phyloP scores from a whole-genome alignment of 64 coral and sea anemone species.

The Montipora foliosa region DNA sequence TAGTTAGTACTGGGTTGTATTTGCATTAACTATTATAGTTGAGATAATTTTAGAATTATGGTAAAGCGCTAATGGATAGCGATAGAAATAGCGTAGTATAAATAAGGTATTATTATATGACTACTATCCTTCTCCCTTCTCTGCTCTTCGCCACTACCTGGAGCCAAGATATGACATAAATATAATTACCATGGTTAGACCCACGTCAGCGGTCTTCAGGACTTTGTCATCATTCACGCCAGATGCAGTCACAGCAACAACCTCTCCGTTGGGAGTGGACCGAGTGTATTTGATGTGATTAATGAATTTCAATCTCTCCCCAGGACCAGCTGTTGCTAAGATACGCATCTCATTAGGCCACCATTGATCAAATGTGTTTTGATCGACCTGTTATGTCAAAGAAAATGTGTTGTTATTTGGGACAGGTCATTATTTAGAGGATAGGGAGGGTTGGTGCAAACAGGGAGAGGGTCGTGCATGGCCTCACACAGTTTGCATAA shows the following conservation, averaged over 20 bases:
- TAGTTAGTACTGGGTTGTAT: too few species aligned
- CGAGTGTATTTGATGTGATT: slow-evolving; percentile 52
- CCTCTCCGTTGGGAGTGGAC: slow-evolving; percentile 51
- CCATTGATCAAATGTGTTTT: slow-evolving; percentile 72
- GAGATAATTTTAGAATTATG: too few species aligned
- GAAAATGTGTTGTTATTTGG: neutral
- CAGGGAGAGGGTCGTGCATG: too few species aligned
- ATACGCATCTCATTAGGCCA: slow-evolving; percentile 83
- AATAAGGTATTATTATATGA: too few species aligned
- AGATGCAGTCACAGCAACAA: slow-evolving; percentile 87
- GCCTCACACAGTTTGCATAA: too few species aligned
- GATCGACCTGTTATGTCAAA: slow-evolving; percentile 24
- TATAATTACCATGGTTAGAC: slow-evolving; percentile 85
- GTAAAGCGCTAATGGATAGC: too few species aligned
- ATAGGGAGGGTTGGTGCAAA: too few species aligned
- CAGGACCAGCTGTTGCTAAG: slow-evolving; percentile 67
- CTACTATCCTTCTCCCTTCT: too few species aligned
- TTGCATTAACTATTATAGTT: too few species aligned
- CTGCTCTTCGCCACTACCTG: too few species aligned
- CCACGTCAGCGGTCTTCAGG: slow-evolving; percentile 80
- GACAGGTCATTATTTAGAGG: too few species aligned
- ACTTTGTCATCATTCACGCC: slow-evolving; percentile 84
- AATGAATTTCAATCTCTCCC: slow-evolving; percentile 51
- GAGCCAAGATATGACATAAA: neutral
- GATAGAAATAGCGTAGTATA: too few species aligned